Evolutionary conservation across 2,888 invertebrate genomes (phyloP).

Genomic region (Torymus aiolomorphi): DNA sequence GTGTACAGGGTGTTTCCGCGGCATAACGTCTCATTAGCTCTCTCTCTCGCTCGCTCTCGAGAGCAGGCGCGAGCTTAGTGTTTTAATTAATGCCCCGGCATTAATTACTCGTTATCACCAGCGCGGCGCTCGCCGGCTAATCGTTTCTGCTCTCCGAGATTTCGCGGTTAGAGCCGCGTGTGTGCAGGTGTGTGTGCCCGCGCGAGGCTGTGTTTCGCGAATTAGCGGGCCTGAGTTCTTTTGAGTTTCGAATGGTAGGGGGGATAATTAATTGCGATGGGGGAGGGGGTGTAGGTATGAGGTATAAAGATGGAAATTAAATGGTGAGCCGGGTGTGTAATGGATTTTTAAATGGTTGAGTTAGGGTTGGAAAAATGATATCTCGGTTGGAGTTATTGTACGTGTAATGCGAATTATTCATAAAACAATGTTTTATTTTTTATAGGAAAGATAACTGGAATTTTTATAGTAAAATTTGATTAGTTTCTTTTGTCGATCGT

Average conservation of each 20-base stretch:
- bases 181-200: too few species aligned
- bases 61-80: slow-evolving; percentile 50
- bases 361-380: too few species aligned
- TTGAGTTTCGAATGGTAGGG: not conserved
- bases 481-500: too few species aligned
- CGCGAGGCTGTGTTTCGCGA: not conserved
- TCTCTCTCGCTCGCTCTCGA: slow-evolving; percentile 8
- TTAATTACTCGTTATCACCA: slow-evolving; percentile 63
- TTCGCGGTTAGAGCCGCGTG: too few species aligned
- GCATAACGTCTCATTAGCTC: not conserved
- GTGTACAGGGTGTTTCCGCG: too few species aligned
- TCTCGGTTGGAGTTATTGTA: too few species aligned
- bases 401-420: too few species aligned
- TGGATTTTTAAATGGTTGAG: slow-evolving; percentile 31
- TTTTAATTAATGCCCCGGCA: slow-evolving; percentile 59
- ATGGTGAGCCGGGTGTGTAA: slow-evolving; percentile 16
- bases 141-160: slow-evolving; percentile 38
- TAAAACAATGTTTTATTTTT: too few species aligned
- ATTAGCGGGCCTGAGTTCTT: slow-evolving; percentile 4
- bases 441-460: too few species aligned
- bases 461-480: too few species aligned
- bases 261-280: slow-evolving; percentile 28
- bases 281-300: not conserved
- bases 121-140: slow-evolving; percentile 46
- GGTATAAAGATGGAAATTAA: slow-evolving; percentile 23